Evolutionary conservation across 2,797 vertebrate genomes (phyloP).

Genomic region (Pampus argenteus): DNA sequence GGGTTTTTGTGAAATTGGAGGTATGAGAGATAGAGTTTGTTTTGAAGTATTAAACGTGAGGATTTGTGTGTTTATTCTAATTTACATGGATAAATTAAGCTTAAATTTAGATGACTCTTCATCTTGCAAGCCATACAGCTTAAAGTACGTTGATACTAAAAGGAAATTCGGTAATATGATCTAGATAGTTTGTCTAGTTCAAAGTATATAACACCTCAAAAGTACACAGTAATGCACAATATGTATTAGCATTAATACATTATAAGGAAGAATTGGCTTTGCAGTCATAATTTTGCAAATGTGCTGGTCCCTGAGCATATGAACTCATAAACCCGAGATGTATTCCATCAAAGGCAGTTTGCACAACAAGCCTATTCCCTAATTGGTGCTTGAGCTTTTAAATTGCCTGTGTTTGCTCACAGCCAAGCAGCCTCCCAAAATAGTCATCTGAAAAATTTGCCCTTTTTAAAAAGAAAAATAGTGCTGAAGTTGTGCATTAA

Average conservation of each 20-base stretch:
- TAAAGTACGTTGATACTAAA: background rate
- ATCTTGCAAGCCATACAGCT: background rate
- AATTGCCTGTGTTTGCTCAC: conserved; percentile 58
- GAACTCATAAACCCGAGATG: conserved; percentile 54
- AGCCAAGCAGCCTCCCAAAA: conserved; percentile 46
- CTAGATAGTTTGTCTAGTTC: too few species aligned
- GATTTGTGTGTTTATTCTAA: background rate
- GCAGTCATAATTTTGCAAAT: background rate
- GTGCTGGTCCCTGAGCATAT: conserved; percentile 18
- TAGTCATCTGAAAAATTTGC: conserved; percentile 33
- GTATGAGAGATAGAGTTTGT: background rate
- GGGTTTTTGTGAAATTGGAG: background rate
- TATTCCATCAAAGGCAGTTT: conserved; percentile 69
- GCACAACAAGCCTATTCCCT: conserved; percentile 64
- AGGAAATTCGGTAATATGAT: background rate
- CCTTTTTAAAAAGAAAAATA: conserved; percentile 43
- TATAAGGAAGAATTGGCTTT: conserved; percentile 3
- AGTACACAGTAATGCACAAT: background rate
- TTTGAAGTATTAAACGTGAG: background rate
- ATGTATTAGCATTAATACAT: background rate
- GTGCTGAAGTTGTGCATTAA: conserved; percentile 30
- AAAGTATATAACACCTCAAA: too few species aligned
- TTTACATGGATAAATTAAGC: background rate
- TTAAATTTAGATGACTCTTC: background rate
- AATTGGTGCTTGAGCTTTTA: conserved; percentile 72